Base-by-base conservation (phyloP, 2,797 vertebrate species). In the Enteromius treurensis region DNA sequence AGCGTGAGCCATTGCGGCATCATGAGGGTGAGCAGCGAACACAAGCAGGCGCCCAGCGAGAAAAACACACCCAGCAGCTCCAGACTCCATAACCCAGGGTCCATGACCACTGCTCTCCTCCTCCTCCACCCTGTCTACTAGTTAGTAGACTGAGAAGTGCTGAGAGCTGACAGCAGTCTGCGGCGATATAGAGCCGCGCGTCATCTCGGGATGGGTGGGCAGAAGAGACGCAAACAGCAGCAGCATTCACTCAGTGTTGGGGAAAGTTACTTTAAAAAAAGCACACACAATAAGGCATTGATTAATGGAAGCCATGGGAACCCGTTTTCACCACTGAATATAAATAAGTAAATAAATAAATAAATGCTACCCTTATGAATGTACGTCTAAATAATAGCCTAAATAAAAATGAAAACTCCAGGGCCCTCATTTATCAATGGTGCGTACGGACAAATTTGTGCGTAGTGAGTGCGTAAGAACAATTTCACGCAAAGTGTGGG, bases 1-100 rank as follows among this genome's bases (percentile, higher is more conserved):
- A 90, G 86, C 0, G 90, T 94, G 64, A 94, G 91, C 92, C 93
- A 95, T 4, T 88, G 86, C 74, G 93, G 89, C 85, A 93, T 84
- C 55, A 94, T 64, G 29, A 94, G 92, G 65, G 93, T 90, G 83
- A 92, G 82, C 73, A 95, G 73, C 0, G 92, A 90, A 75, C 91
- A 93, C 17, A 95, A 73, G 89, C 91, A 93, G 67, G 93, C 93
- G 3, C 26, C 86, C 3, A 85, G 71, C 0, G 85, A 88, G 5
- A 94, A 6, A 5, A 90, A 77, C 1, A 94, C 79, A 23, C 92
- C 94, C n/a, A 85, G 60, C 51, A 93, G 87, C 88, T 94, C 92
- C 87, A 92, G 68, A 11, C 84, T 77, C n/a, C 87, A 85, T 10
- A 87, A 17, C 1, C 62, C 78, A 2, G 74, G 4, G 21, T 92